Conservation (phyloP, 2,113 vertebrate species). For the Dromiciops gliroides region DNA sequence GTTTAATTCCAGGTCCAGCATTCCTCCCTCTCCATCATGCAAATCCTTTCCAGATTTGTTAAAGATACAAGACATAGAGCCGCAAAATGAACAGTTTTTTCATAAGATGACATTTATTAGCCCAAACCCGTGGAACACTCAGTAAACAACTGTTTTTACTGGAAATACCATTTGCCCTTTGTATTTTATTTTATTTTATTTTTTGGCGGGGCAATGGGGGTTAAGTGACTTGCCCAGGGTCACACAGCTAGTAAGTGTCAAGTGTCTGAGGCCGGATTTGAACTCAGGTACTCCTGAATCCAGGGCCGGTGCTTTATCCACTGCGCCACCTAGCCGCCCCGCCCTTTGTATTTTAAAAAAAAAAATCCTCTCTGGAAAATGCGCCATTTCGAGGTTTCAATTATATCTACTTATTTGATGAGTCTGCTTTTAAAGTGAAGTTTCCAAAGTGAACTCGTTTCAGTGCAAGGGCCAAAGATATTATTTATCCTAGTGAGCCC, state of each 20-base stretch:
- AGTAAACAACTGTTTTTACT: background rate
- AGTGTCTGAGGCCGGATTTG: too few relatives aligned
- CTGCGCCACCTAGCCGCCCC: too few relatives aligned
- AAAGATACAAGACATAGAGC: background rate
- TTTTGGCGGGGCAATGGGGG: too few relatives aligned
- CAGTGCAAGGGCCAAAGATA: background rate
- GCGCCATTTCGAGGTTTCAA: background rate
- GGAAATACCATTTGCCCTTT: background rate
- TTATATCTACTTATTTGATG: background rate
- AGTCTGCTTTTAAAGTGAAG: background rate
- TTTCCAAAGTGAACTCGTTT: background rate
- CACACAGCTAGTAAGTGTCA: too few relatives aligned
- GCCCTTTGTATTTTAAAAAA: background rate
- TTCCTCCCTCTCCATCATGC: background rate
- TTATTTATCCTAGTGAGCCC: background rate
- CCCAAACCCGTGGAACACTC: background rate
- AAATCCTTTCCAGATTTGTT: background rate
- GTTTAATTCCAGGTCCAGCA: background rate
- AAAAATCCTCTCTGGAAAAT: background rate
- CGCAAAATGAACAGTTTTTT: background rate
- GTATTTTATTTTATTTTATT: too few relatives aligned
- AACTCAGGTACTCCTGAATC: too few relatives aligned
- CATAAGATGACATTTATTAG: background rate
- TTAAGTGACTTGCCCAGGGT: too few relatives aligned
- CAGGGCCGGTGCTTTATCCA: too few relatives aligned